Conservation (phyloP, 2,888 invertebrate genomes). For the Malacosoma neustria region DNA sequence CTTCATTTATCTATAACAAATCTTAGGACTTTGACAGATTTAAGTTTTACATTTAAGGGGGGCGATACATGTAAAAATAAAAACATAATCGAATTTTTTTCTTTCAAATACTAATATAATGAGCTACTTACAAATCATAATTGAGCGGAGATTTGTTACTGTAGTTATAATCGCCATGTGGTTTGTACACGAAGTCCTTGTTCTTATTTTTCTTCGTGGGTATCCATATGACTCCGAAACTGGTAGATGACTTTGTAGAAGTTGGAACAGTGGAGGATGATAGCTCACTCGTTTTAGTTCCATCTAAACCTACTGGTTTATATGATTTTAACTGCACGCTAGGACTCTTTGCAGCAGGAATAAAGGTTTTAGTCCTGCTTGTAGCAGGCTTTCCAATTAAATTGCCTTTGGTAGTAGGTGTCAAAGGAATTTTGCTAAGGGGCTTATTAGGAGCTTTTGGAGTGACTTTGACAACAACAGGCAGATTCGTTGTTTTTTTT, state of each 20-base stretch:
- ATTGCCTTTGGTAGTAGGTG: no score
- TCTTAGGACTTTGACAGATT: no score
- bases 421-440: no score
- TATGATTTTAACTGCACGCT: constrained; percentile 5
- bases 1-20: no score
- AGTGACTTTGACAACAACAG: no score
- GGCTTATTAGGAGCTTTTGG: no score
- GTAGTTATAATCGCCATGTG: constrained; percentile 33
- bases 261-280: constrained; percentile 30
- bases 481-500: no score
- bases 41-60: no score
- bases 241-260: constrained; percentile 31
- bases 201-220: constrained; percentile 50
- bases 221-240: constrained; percentile 57
- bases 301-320: constrained; percentile 15
- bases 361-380: neutral
- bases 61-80: no score
- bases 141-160: constrained; percentile 51
- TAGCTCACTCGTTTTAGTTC: constrained; percentile 30
- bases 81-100: no score
- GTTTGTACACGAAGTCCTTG: constrained; percentile 43
- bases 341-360: neutral
- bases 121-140: constrained; percentile 56
- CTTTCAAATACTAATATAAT: no score
- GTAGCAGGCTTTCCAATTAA: neutral